Percentiles rank a stretch among this genome's conserved stretches.
Conservation (phyloP, 2,888 invertebrate genomes). For the Ommatoiulus sabulosus region DNA sequence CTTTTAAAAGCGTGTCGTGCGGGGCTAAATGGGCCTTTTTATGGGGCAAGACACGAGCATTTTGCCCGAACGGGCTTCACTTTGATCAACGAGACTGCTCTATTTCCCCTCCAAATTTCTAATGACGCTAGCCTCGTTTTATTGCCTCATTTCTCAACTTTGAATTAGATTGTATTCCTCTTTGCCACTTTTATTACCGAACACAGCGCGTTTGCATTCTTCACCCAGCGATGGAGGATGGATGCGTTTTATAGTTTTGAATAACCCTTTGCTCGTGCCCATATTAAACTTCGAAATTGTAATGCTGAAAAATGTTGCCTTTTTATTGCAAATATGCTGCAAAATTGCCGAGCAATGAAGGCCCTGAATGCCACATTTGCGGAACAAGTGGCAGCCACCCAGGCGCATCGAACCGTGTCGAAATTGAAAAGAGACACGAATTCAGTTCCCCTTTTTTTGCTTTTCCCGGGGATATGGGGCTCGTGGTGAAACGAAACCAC, state of each 20-base stretch:
- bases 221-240: not conserved
- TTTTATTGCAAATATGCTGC: slow-evolving; percentile 6
- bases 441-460: not conserved
- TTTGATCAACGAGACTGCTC: not conserved
- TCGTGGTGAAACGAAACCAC: not conserved
- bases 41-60: not conserved
- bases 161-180: slow-evolving; percentile 43
- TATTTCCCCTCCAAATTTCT: slow-evolving; percentile 30
- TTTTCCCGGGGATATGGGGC: not conserved
- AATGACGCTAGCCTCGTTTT: slow-evolving; percentile 26
- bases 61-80: slow-evolving; percentile 5
- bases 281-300: not conserved
- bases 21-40: slow-evolving; percentile 2
- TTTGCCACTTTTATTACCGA: slow-evolving; percentile 8
- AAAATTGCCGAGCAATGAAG: slow-evolving; percentile 2
- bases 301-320: not conserved
- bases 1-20: not conserved
- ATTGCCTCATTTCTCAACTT: slow-evolving; percentile 33
- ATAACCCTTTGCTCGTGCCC: slow-evolving; percentile 20
- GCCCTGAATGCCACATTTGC: not conserved
- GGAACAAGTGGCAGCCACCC: not conserved
- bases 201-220: slow-evolving; percentile 2
- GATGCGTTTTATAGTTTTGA: slow-evolving; percentile 33
- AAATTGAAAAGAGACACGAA: not conserved
- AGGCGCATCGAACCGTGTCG: not conserved